Evolutionary conservation across 1,140 invertebrate genomes (phyloP).

Genomic region (Lucilia sericata): DNA sequence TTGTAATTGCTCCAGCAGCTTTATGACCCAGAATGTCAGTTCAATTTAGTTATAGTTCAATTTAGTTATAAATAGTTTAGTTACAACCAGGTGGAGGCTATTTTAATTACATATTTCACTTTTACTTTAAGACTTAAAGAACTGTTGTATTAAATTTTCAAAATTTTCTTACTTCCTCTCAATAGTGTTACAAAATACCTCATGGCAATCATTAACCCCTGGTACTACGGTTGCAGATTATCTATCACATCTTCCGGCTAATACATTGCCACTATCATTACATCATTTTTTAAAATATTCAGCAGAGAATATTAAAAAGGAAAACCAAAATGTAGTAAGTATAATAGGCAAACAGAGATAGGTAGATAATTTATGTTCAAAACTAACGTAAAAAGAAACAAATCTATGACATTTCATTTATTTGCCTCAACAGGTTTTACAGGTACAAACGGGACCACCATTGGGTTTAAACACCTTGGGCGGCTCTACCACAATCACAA

Average conservation of each 20-base stretch:
- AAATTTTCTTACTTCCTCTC: neutral
- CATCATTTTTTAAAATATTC: conserved; percentile 89
- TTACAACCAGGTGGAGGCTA: too few relatives aligned
- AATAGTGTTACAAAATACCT: conserved; percentile 66
- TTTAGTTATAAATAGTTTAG: too few relatives aligned
- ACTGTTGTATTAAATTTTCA: neutral
- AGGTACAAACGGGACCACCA: conserved; percentile 65
- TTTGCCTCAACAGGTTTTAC: conserved; percentile 54
- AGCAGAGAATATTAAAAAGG: conserved; percentile 82
- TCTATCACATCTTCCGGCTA: conserved; percentile 79
- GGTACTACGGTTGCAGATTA: conserved; percentile 85
- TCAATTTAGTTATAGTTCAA: too few relatives aligned
- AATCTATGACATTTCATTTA: too few relatives aligned
- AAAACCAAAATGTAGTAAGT: conserved; percentile 69
- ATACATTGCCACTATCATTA: conserved; percentile 80
- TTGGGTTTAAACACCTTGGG: conserved; percentile 65
- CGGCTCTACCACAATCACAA: conserved; percentile 63
- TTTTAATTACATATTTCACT: neutral
- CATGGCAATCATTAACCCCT: conserved; percentile 82
- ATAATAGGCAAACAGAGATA: neutral
- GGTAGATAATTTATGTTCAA: neutral
- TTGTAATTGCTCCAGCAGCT: too few relatives aligned
- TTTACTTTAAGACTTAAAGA: neutral
- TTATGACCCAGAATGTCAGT: too few relatives aligned
- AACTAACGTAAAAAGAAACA: neutral